Conservation (phyloP, 1,140 invertebrate genomes). For the Brachystomella parvula region DNA sequence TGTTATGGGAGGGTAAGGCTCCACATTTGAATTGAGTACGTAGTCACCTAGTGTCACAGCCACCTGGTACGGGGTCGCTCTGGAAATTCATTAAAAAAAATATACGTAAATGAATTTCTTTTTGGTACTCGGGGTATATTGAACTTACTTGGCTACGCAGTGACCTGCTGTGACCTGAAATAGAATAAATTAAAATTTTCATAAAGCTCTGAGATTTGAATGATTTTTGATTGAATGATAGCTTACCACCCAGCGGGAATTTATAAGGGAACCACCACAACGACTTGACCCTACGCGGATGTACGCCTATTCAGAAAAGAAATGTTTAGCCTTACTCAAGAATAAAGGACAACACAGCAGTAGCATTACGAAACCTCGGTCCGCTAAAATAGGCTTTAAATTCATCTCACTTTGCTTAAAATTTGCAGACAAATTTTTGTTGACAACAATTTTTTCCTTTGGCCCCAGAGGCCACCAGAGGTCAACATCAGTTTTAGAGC, state of each 20-base stretch:
- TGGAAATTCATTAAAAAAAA: conserved; percentile 39
- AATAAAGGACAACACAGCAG: no score
- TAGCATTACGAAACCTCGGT: no score
- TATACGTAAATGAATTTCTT: conserved; percentile 12
- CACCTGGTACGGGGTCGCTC: conserved; percentile 77
- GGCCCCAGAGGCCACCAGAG: no score
- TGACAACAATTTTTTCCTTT: no score
- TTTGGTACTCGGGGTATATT: background rate
- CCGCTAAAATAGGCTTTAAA: no score
- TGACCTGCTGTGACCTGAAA: conserved; percentile 77
- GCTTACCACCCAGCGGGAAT: conserved; percentile 69
- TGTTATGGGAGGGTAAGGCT: conserved; percentile 79
- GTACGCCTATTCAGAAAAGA: no score
- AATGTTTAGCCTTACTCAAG: no score
- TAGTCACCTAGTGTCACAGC: conserved; percentile 88
- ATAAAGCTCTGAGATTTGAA: no score
- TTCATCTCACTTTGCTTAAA: no score
- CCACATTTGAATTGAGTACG: conserved; percentile 83
- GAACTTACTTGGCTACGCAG: conserved; percentile 71
- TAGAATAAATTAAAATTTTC: background rate
- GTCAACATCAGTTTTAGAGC: no score
- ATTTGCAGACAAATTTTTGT: no score
- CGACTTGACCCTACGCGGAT: conserved; percentile 82
- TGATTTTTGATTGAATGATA: background rate
- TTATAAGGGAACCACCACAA: conserved; percentile 89